phyloP scores from a whole-genome alignment of 1,140 invertebrate species.

The Drosophila lowei region DNA sequence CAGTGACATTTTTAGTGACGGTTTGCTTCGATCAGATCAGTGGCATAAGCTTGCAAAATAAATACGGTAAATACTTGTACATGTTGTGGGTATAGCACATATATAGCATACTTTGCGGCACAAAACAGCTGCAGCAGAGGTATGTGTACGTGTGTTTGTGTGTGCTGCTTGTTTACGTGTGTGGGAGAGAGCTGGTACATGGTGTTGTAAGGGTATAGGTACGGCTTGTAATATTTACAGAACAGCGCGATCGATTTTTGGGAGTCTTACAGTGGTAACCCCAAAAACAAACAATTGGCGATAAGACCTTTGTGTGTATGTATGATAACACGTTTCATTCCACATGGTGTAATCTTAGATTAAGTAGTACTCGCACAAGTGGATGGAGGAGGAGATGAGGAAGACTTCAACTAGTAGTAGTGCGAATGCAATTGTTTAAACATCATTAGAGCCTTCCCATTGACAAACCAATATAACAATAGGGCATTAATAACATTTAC shows the following conservation, averaged over 20 bases:
- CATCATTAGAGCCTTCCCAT: constrained; percentile 12
- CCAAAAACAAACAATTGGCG: constrained; percentile 18
- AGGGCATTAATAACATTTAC: constrained; percentile 12
- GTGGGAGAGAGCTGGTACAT: constrained; percentile 1
- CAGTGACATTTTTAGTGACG: too few species aligned
- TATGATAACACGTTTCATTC: too few species aligned
- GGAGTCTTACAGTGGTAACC: constrained; percentile 28
- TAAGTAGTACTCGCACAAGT: too few species aligned
- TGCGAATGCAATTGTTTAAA: not conserved
- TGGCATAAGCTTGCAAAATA: constrained; percentile 4
- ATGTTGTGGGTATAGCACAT: constrained; percentile 28
- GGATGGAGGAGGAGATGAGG: too few species aligned
- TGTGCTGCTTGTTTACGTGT: constrained; percentile 18
- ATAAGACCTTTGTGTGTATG: too few species aligned
- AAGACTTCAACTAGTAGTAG: too few species aligned
- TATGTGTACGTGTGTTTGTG: constrained; percentile 15
- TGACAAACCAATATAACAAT: not conserved
- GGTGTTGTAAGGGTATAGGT: constrained; percentile 25
- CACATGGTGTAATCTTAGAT: too few species aligned
- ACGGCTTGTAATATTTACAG: constrained; percentile 38
- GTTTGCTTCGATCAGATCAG: not conserved
- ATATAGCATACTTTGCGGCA: constrained; percentile 45
- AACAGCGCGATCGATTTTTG: constrained; percentile 74
- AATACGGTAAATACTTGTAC: constrained; percentile 4
- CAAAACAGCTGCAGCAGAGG: constrained; percentile 57